Conservation (phyloP, 2,797 vertebrate genomes). For the Atherinosoma microstoma region DNA sequence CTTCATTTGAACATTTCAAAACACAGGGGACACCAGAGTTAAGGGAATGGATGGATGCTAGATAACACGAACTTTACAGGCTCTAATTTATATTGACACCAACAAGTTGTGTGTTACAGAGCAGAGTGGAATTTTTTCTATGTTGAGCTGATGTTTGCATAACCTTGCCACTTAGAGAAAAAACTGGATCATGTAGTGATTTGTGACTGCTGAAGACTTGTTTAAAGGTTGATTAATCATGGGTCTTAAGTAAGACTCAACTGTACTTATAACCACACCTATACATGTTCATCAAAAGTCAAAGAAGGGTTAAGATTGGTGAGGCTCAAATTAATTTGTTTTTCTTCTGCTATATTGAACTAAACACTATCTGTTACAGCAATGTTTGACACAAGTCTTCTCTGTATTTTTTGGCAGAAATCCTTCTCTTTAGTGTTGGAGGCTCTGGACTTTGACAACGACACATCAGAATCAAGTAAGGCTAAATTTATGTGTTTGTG, state of each 20-base stretch:
- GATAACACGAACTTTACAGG: neutral
- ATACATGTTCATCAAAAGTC: neutral
- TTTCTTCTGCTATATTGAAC: neutral
- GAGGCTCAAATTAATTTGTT: neutral
- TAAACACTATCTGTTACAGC: neutral
- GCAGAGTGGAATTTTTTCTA: neutral
- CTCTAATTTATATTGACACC: neutral
- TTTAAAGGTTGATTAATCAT: neutral
- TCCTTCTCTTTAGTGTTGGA: conserved; percentile 81
- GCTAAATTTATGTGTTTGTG: conserved; percentile 2
- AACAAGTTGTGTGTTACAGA: neutral
- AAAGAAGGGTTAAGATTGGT: neutral
- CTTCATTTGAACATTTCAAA: neutral
- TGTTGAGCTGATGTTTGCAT: no score
- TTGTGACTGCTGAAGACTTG: neutral
- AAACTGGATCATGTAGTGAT: neutral
- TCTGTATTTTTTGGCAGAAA: conserved; percentile 67
- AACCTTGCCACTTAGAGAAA: no score
- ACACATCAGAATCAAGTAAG: conserved; percentile 72
- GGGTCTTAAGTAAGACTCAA: neutral
- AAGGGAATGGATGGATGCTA: neutral
- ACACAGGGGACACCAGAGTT: neutral
- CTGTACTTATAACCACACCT: neutral
- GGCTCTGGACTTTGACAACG: conserved; percentile 78
- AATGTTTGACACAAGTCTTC: neutral